phyloP scores from a whole-genome alignment of 2,113 vertebrate genomes.

The Anoura caudifer region DNA sequence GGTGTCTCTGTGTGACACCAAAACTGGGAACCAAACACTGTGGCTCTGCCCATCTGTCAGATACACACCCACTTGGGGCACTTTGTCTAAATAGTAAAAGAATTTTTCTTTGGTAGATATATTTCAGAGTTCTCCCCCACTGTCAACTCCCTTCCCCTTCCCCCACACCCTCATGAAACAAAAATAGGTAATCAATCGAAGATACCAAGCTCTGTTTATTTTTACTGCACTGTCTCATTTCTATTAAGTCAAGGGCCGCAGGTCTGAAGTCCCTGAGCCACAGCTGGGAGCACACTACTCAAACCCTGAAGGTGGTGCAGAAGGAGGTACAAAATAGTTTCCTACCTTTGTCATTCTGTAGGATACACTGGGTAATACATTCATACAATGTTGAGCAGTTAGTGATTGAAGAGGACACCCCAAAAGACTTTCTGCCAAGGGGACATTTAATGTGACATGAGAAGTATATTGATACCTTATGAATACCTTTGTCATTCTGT shows the following conservation, averaged over 20 bases:
- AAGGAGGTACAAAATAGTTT: neutral
- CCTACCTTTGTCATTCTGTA: neutral
- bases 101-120: neutral
- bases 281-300: neutral
- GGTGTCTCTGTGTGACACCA: neutral
- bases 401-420: neutral
- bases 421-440: neutral
- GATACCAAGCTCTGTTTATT: neutral
- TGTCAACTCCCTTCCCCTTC: neutral
- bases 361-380: neutral
- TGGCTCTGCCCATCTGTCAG: accelerated
- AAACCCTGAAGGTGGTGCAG: neutral
- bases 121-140: neutral
- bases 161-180: neutral
- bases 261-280: neutral
- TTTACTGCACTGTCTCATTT: neutral
- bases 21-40: neutral
- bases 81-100: neutral
- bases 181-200: neutral
- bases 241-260: neutral
- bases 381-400: neutral
- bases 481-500: neutral
- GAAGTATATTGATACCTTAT: neutral
- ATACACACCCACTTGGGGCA: neutral
- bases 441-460: neutral